These are phyloP conservation scores for Iphiclides podalirius DNA, from an alignment of 2,888 invertebrate species.

Conservation along the genomic window DNA sequence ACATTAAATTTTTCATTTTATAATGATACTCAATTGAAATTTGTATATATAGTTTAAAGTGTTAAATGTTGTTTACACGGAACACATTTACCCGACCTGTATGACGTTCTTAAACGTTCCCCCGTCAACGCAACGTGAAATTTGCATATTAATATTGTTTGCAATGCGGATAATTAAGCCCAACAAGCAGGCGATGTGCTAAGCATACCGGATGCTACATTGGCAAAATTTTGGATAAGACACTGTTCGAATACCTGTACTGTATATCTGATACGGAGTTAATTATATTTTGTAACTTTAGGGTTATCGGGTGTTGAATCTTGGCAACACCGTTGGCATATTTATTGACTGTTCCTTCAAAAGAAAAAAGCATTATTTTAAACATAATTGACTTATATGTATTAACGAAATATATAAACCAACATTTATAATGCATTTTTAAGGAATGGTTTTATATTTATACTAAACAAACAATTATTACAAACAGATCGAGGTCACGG, in stretches of 20 bases:
- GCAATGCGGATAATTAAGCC: constrained; percentile 46
- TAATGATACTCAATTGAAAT: no score
- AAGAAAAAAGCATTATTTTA: no score
- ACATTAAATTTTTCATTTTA: no score
- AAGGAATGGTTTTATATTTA: no score
- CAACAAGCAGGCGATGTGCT: constrained; percentile 26
- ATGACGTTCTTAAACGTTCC: constrained; percentile 27
- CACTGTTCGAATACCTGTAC: neutral
- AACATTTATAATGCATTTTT: no score
- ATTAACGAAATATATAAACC: no score
- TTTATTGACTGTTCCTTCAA: no score
- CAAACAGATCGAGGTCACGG: constrained; percentile 54
- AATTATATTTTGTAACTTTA: no score
- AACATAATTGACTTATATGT: no score
- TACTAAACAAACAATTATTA: no score
- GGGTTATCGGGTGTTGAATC: no score
- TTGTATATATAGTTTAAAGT: constrained; percentile 23
- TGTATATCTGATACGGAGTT: neutral
- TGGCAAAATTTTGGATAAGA: neutral
- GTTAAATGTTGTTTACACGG: constrained; percentile 16
- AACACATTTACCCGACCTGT: constrained; percentile 21
- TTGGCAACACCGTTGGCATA: no score
- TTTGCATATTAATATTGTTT: constrained; percentile 66
- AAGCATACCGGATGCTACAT: constrained; percentile 2
- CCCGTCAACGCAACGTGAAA: constrained; percentile 49